Conservation (phyloP, 2,113 vertebrate species). For the Grammomys surdaster region DNA sequence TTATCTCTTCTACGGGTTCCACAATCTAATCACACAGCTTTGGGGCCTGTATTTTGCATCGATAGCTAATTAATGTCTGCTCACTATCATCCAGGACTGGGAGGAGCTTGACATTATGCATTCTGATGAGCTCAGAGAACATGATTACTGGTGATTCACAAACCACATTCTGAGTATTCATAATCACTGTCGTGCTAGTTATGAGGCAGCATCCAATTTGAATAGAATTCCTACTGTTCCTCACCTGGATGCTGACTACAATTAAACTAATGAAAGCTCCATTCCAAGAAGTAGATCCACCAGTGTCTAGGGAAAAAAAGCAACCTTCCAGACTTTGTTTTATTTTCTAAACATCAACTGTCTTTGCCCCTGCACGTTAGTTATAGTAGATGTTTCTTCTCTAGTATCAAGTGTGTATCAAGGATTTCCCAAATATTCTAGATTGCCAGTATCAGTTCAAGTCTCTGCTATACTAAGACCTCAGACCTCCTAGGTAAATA, state of each 20-base stretch:
- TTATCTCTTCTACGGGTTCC: background rate
- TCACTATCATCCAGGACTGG: background rate
- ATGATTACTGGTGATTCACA: background rate
- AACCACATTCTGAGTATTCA: background rate
- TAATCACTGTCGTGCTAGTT: background rate
- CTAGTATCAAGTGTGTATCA: background rate
- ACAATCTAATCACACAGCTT: background rate
- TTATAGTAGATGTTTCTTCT: background rate
- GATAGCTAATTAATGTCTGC: background rate
- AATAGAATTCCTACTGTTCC: background rate
- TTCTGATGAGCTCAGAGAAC: background rate
- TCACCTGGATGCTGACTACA: background rate
- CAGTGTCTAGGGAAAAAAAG: background rate
- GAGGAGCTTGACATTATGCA: background rate
- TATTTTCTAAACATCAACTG: background rate
- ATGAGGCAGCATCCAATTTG: background rate
- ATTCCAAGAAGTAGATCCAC: background rate
- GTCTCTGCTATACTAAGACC: background rate
- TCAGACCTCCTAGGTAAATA: background rate
- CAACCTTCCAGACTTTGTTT: background rate
- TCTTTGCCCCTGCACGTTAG: background rate
- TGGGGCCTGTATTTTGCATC: background rate
- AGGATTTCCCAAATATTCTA: background rate
- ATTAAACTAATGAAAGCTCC: background rate
- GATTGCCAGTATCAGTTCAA: background rate